A percentile compares a stretch with the other conserved stretches of the same genome.
These are phyloP conservation scores for Tuberolachnus salignus DNA, from an alignment of 2,888 invertebrate species.

Conservation along the genomic window DNA sequence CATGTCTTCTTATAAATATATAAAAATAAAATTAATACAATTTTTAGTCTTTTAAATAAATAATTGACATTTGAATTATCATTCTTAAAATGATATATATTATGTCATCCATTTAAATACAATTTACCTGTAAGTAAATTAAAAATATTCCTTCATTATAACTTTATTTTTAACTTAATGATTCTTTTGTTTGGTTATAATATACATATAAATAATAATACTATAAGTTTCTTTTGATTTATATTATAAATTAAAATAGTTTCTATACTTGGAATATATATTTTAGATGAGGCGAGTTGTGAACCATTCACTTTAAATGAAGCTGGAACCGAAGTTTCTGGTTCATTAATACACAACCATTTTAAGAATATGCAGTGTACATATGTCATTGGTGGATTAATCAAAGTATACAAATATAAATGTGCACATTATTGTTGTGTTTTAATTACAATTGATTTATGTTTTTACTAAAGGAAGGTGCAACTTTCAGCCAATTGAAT, in stretches of 20 bases:
- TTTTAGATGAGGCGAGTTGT: constrained; percentile 59
- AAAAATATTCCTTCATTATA: too few species aligned
- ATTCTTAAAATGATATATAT: too few species aligned
- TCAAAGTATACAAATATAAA: constrained; percentile 54
- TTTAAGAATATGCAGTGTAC: constrained; percentile 72
- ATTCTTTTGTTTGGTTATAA: not conserved
- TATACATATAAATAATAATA: not conserved
- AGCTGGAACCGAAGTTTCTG: constrained; percentile 62
- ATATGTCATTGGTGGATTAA: constrained; percentile 67
- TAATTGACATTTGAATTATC: too few species aligned
- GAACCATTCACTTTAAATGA: constrained; percentile 65
- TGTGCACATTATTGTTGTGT: constrained; percentile 54
- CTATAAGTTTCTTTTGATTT: not conserved
- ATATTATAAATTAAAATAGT: constrained; percentile 5
- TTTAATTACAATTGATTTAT: not conserved
- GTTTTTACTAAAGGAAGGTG: constrained; percentile 36
- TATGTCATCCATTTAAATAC: too few species aligned
- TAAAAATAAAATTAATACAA: not conserved
- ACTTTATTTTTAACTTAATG: not conserved
- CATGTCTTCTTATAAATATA: not conserved
- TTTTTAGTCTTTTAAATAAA: not conserved
- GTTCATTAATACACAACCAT: constrained; percentile 68
- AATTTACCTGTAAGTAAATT: too few species aligned
- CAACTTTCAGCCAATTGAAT: constrained; percentile 38
- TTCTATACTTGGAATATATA: too few species aligned